phyloP scores from a whole-genome alignment of 2,888 invertebrate species.

The Watsonalla cultraria region DNA sequence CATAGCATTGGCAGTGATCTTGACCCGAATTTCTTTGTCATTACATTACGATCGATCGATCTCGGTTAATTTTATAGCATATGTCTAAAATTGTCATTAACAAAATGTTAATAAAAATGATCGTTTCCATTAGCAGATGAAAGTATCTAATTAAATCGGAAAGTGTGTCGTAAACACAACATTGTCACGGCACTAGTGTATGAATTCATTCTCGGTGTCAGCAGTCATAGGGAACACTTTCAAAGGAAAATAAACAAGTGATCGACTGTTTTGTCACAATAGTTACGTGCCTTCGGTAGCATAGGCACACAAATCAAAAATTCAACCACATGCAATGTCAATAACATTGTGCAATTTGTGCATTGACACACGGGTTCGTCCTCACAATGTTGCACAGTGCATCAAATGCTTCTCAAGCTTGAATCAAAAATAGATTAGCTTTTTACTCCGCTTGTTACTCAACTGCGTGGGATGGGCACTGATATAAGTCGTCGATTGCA shows the following conservation, averaged over 20 bases:
- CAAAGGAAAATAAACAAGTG: conserved; percentile 26
- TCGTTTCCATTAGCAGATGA: no score
- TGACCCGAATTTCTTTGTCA: conserved; percentile 20
- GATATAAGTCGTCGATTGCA: no score
- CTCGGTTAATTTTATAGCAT: not conserved
- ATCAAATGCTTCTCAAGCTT: not conserved
- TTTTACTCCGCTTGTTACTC: no score
- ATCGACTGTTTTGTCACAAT: conserved; percentile 27
- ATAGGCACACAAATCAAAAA: conserved; percentile 17
- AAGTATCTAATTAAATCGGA: no score
- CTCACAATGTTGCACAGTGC: conserved; percentile 7
- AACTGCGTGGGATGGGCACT: no score
- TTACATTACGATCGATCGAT: not conserved
- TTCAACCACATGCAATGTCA: conserved; percentile 24
- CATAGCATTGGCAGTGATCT: conserved; percentile 11
- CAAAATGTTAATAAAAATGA: no score
- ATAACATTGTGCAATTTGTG: no score
- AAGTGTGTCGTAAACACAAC: no score
- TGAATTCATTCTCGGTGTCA: no score
- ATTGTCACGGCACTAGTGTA: no score
- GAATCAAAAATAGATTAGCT: not conserved
- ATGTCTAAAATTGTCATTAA: not conserved
- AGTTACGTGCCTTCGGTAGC: conserved; percentile 1
- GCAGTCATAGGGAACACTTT: no score
- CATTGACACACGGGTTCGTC: no score